These are phyloP conservation scores for Platycheirus rosarum DNA, from an alignment of 2,888 invertebrate species.

Conservation along the genomic window DNA sequence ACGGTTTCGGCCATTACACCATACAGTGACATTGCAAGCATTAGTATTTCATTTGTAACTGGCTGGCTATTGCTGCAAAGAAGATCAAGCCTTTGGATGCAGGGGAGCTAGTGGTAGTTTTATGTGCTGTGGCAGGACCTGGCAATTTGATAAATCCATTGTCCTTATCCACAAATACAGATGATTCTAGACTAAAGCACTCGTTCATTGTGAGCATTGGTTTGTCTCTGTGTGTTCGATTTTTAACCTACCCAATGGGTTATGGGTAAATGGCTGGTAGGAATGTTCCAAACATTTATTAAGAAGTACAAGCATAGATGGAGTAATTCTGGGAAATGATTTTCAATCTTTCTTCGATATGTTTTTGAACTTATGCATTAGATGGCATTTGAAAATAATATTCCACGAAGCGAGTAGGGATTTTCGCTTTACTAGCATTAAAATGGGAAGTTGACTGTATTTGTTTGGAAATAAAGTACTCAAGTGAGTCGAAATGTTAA, in stretches of 20 bases:
- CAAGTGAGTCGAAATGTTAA: no score
- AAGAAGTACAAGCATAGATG: conserved; percentile 16
- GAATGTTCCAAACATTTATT: neutral
- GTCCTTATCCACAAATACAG: conserved; percentile 56
- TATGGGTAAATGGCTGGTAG: neutral
- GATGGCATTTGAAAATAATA: neutral
- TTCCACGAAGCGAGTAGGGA: conserved; percentile 11
- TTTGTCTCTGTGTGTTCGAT: conserved; percentile 11
- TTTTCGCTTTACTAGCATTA: neutral
- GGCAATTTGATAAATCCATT: conserved; percentile 69
- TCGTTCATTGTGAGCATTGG: conserved; percentile 54
- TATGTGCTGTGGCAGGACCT: conserved; percentile 37
- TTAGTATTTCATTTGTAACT: conserved; percentile 28
- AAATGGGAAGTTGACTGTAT: no score
- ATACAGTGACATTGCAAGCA: conserved; percentile 11
- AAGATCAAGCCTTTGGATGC: conserved; percentile 18
- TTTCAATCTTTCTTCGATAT: conserved; percentile 9
- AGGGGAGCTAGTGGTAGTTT: conserved; percentile 17
- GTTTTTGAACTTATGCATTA: conserved; percentile 6
- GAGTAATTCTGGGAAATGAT: conserved; percentile 18
- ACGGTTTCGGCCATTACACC: neutral
- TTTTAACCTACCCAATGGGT: neutral
- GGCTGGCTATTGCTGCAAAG: conserved; percentile 12
- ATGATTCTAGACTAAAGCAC: conserved; percentile 41
- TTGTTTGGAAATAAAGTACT: no score